A percentile compares a stretch with the other conserved stretches of the same genome.
Conservation (phyloP, 2,113 vertebrate species). For the Coracopsis vasa region DNA sequence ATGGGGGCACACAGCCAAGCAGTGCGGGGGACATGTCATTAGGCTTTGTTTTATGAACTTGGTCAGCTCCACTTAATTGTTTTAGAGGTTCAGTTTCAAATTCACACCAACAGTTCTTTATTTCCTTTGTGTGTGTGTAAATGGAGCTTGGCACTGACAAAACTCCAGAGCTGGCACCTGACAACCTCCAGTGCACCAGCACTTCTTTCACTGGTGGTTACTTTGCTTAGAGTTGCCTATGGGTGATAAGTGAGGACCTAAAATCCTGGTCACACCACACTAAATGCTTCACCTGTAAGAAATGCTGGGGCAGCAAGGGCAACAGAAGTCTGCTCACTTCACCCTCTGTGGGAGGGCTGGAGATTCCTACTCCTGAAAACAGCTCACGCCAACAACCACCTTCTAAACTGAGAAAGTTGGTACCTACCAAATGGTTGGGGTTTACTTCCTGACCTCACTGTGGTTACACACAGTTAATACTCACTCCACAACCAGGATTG, state of each 20-base stretch:
- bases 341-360: neutral
- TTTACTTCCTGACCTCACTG: neutral
- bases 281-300: neutral
- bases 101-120: constrained; percentile 18
- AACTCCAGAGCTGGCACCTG: neutral
- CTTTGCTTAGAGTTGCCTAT: neutral
- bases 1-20: constrained; percentile 59
- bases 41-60: constrained; percentile 50
- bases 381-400: neutral
- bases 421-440: neutral
- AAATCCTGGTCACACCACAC: neutral
- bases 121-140: neutral
- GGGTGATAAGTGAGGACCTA: neutral
- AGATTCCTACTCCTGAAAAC: neutral
- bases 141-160: neutral
- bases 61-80: constrained; percentile 33
- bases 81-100: neutral
- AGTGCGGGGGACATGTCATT: constrained; percentile 14
- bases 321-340: neutral
- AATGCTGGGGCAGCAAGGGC: neutral
- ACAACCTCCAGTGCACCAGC: neutral
- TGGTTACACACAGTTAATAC: neutral
- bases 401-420: neutral
- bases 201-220: neutral
- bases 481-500: neutral